Evolutionary conservation across 2,888 invertebrate genomes (phyloP).

Genomic region (Polydrusus pterygomalis): DNA sequence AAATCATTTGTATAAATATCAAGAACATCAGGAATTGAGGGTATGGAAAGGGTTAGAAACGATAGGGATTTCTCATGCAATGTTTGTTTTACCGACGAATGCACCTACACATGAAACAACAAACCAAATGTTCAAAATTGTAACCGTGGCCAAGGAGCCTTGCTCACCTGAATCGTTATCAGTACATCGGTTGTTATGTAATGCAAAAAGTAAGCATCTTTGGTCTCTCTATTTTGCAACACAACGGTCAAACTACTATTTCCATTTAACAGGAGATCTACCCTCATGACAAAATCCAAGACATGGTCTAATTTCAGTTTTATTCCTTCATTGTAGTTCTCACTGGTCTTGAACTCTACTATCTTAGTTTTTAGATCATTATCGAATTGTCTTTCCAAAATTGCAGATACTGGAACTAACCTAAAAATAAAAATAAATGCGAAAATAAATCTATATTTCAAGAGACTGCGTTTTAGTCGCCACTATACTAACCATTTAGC

Average conservation of each 20-base stretch:
- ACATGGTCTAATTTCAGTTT: slow-evolving; percentile 80
- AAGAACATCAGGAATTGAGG: too few relatives aligned
- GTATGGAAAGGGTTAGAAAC: too few relatives aligned
- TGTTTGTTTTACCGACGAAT: too few relatives aligned
- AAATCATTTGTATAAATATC: too few relatives aligned
- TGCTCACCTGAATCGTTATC: slow-evolving; percentile 81
- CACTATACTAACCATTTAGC: slow-evolving; percentile 49
- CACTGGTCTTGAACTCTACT: slow-evolving; percentile 83
- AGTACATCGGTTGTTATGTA: slow-evolving; percentile 85
- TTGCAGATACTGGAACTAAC: slow-evolving; percentile 83
- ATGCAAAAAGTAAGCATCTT: slow-evolving; percentile 86
- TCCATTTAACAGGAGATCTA: slow-evolving; percentile 82
- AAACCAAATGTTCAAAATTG: too few relatives aligned
- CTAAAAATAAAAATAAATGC: slow-evolving; percentile 70
- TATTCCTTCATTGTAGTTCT: slow-evolving; percentile 81
- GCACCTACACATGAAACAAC: too few relatives aligned
- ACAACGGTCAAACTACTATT: slow-evolving; percentile 89
- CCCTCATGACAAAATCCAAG: slow-evolving; percentile 84
- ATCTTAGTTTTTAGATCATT: slow-evolving; percentile 77
- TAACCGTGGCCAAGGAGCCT: too few relatives aligned
- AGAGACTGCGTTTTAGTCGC: background rate
- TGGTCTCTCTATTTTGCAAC: slow-evolving; percentile 85
- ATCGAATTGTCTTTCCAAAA: slow-evolving; percentile 78
- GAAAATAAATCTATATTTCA: background rate
- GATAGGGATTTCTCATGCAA: too few relatives aligned